Evolutionary conservation across 2,888 invertebrate species (phyloP), one percentile per base, ranked within the genome.

Genomic region (Deilephila elpenor): DNA sequence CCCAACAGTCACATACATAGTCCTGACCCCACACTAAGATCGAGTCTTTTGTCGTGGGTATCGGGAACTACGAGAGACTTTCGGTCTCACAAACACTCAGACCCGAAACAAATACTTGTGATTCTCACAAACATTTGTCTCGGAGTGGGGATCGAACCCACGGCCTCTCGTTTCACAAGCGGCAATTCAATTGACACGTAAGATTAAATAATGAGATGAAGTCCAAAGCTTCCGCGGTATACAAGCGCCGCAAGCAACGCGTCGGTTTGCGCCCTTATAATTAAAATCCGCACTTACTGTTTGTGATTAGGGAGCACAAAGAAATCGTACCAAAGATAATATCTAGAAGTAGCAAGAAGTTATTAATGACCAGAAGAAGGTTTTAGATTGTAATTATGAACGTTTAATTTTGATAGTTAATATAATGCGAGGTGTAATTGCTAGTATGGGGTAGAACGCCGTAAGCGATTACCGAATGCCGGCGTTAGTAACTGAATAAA

Each of bases 251-350:
- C 80, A 77, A 83, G 91, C 88, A 80, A 79, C 83, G 76, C 82
- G 82, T 83, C 51, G 83, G 85, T 87, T 89, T 88, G 86, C 89
- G 87, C 89, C 90, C 90, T 85, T 84, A 85, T 90, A 92, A 93
- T 93, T 93, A 92, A 90, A 92, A 90, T 86, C 83, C 89, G 44
- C 67, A 89, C 87, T 86, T 88, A 87, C 85, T 83, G 79, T 81
- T 75, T 80, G 81, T 91, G 89, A 91, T 92, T 88, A 91, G 87
- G 87, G 87, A 85, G 84, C 77, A 80, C 86, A 89, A 89, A 88
- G 90, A 89, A 90, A 89, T 89, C 82, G 86, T 88, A 89, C 85
- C 83, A 83, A 86, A 89, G 90, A 92, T 92, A 84, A 82, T 89
- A 91, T 90, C 90, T 83, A 84, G 84, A 87, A 86, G 84, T 84